phyloP scores from a whole-genome alignment of 2,113 vertebrate genomes.

The Menura novaehollandiae region DNA sequence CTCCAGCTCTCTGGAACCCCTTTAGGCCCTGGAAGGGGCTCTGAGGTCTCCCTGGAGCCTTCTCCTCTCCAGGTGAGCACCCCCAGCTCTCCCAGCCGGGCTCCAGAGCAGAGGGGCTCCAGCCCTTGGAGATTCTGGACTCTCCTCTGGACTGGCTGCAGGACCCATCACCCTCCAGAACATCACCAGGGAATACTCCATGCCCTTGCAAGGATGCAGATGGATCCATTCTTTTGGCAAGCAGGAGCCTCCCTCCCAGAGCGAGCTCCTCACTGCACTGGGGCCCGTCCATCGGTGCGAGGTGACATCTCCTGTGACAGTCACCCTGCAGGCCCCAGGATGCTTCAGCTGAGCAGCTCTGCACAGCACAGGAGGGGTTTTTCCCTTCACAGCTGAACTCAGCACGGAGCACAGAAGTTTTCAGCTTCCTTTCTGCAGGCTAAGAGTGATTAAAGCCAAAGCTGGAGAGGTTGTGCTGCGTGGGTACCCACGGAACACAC shows the following conservation, averaged over 20 bases:
- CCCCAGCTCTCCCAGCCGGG: not conserved
- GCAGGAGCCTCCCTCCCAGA: not conserved
- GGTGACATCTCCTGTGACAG: not conserved
- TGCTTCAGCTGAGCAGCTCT: not conserved
- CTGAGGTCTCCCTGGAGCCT: not conserved
- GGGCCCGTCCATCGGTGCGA: not conserved
- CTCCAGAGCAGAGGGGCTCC: not conserved
- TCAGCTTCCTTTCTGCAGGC: not conserved
- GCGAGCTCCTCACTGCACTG: not conserved
- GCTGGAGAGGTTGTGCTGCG: not conserved
- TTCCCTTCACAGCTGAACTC: not conserved
- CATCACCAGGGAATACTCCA: not conserved
- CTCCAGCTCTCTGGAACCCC: not conserved
- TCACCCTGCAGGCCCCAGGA: not conserved
- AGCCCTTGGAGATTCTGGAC: rapidly evolving
- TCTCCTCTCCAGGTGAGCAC: not conserved
- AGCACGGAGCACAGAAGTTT: not conserved
- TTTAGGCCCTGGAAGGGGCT: rapidly evolving
- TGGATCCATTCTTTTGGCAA: not conserved
- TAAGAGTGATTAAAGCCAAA: not conserved
- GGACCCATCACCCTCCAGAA: not conserved
- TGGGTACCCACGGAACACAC: not conserved
- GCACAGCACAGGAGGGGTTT: not conserved
- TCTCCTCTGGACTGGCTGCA: not conserved
- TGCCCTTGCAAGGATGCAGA: not conserved